phyloP scores from a whole-genome alignment of 2,888 invertebrate species.

The Geotrupes spiniger region DNA sequence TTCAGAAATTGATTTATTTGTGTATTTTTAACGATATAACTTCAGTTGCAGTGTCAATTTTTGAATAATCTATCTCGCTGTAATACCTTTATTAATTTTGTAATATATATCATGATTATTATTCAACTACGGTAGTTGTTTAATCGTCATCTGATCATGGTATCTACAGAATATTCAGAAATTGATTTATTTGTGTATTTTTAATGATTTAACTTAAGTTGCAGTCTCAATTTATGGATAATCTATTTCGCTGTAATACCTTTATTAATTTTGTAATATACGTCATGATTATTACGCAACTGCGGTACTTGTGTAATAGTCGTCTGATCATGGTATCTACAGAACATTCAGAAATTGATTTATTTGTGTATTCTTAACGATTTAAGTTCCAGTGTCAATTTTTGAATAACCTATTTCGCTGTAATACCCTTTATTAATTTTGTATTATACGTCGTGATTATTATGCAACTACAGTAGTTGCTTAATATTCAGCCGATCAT shows the following conservation, averaged over 20 bases:
- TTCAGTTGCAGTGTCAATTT: conserved; percentile 3
- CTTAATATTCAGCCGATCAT: not conserved
- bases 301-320: not conserved
- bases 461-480: not conserved
- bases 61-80: not conserved
- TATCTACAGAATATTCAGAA: conserved; percentile 5
- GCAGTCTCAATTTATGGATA: not conserved
- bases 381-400: not conserved
- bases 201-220: not conserved
- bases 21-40: not conserved
- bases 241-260: no score
- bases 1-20: not conserved
- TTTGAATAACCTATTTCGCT: not conserved
- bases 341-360: conserved; percentile 1
- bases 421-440: no score
- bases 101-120: no score
- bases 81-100: no score
- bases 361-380: not conserved
- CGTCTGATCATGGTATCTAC: conserved; percentile 7
- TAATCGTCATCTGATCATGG: conserved; percentile 4
- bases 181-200: conserved; percentile 1
- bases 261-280: no score
- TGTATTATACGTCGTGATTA: no score
- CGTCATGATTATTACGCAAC: not conserved
- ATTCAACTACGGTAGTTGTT: not conserved